Evolutionary conservation across 2,113 vertebrate genomes (phyloP).

Genomic region (Glareola pratincola): DNA sequence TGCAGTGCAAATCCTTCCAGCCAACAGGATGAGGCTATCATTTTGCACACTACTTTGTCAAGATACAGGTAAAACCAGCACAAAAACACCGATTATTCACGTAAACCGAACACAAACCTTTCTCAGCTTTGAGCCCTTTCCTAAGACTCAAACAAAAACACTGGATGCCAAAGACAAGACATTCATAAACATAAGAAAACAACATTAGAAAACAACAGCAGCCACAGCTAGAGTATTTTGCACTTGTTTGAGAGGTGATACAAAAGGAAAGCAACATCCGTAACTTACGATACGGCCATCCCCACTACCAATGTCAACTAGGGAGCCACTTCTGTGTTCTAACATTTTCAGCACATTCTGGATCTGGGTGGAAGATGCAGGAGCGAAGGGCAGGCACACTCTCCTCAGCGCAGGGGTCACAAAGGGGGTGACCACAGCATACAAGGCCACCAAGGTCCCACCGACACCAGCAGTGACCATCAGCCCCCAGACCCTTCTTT

Average conservation of each 20-base stretch:
- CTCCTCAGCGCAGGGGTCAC: slow-evolving; percentile 85
- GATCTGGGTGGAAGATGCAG: slow-evolving; percentile 86
- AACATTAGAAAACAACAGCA: not conserved
- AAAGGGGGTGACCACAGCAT: slow-evolving; percentile 83
- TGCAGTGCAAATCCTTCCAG: not conserved
- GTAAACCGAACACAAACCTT: not conserved
- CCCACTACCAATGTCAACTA: slow-evolving; percentile 93
- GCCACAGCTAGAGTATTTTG: rapidly evolving
- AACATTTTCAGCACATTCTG: slow-evolving; percentile 84
- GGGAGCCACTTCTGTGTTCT: slow-evolving; percentile 70
- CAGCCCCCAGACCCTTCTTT: slow-evolving; percentile 72
- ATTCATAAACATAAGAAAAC: not conserved
- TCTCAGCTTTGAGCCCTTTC: not conserved
- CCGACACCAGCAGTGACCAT: slow-evolving; percentile 75
- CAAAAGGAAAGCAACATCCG: rapidly evolving
- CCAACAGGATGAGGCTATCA: not conserved
- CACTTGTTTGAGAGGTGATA: rapidly evolving
- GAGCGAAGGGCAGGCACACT: slow-evolving; percentile 91
- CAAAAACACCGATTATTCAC: not conserved
- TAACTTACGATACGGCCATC: slow-evolving; percentile 93
- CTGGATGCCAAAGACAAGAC: not conserved
- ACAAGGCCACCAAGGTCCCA: slow-evolving; percentile 80
- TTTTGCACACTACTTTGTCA: not conserved
- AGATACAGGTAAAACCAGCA: not conserved
- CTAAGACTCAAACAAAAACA: not conserved